A percentile compares a stretch with the other conserved stretches of the same genome.
phyloP scores from a whole-genome alignment of 2,113 vertebrate species.

The Ranitomeya imitator region DNA sequence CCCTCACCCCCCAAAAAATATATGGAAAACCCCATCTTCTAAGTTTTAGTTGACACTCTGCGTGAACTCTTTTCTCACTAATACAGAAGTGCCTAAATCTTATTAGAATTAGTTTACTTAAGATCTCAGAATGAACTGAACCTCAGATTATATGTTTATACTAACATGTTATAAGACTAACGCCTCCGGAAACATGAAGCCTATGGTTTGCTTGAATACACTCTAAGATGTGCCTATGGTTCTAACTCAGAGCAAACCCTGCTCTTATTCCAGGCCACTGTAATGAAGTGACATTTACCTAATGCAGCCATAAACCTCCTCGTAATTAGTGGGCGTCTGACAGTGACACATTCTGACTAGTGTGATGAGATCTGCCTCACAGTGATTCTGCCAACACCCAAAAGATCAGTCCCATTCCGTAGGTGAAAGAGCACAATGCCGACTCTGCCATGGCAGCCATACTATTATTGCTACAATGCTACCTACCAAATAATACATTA shows the following conservation, averaged over 20 bases:
- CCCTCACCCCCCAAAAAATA: too few relatives aligned
- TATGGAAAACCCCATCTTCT: neutral
- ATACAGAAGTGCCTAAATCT: conserved; percentile 18
- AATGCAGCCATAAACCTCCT: conserved; percentile 86
- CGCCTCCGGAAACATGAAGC: conserved; percentile 65
- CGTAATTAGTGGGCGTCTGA: conserved; percentile 89
- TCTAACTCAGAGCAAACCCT: conserved; percentile 73
- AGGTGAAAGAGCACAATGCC: too few relatives aligned
- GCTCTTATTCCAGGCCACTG: conserved; percentile 75
- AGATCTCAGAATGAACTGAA: conserved; percentile 59
- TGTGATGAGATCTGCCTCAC: conserved; percentile 74
- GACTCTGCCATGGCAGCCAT: neutral
- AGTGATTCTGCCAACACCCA: conserved; percentile 73
- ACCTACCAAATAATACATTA: neutral
- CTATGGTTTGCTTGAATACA: conserved; percentile 65
- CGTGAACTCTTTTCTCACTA: conserved; percentile 9
- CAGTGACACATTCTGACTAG: conserved; percentile 85
- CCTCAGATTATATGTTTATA: conserved; percentile 58
- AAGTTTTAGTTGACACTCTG: neutral
- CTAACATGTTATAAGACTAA: conserved; percentile 61
- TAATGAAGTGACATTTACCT: conserved; percentile 92
- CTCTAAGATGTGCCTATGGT: conserved; percentile 69
- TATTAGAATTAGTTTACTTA: conserved; percentile 51
- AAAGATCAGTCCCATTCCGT: conserved; percentile 55
- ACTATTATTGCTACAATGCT: neutral